Evolutionary conservation across 2,113 vertebrate genomes (phyloP), one percentile per base, ranked within the genome.

Genomic region (Pelvicachromis taeniatus): DNA sequence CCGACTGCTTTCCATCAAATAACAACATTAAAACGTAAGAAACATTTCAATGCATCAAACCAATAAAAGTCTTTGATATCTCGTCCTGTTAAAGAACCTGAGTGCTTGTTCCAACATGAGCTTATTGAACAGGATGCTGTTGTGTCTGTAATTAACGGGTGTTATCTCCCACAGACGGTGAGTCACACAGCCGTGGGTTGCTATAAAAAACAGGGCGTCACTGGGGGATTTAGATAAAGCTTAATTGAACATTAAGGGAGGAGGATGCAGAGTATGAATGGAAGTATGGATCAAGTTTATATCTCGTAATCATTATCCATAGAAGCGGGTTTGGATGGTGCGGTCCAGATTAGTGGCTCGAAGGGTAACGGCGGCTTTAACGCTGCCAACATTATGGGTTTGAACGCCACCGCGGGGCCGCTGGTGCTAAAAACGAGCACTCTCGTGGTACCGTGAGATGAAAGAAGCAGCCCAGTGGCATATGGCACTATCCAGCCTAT

Each of bases 221-320:
- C 81, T 14, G 80, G 80, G 86, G 54, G 35, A 68, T 81, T 59
- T 31, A 81, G 81, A 86, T 77, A 61, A 80, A 83, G 53, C 59
- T 53, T 81, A 85, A 88, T 78, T 81, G 54, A 78, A 75, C 80
- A 40, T 65, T 75, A 75, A 78, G 81, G 2, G 53, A 31, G 10
- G n/a, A 86, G 50, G 70, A 26, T 2, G 50, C 73, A 38, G 68
- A n/a, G 6, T 75, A 52, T 29, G 17, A 75, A 52, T 50, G 11
- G 61, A 40, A 40, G 35, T 65, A 52, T 52, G 45, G 70, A 52
- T 75, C 26, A 75, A 52, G 10, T 75, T 75, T 31, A 50, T 50
- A 9, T 1, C 26, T 52, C 45, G 19, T 31, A 75, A 19, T 75
- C 10, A 75, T 75, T 75, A 29, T 48, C 23, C 26, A 75, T 50